phyloP scores from a whole-genome alignment of 2,797 vertebrate genomes.

The Smutsia temminckii region DNA sequence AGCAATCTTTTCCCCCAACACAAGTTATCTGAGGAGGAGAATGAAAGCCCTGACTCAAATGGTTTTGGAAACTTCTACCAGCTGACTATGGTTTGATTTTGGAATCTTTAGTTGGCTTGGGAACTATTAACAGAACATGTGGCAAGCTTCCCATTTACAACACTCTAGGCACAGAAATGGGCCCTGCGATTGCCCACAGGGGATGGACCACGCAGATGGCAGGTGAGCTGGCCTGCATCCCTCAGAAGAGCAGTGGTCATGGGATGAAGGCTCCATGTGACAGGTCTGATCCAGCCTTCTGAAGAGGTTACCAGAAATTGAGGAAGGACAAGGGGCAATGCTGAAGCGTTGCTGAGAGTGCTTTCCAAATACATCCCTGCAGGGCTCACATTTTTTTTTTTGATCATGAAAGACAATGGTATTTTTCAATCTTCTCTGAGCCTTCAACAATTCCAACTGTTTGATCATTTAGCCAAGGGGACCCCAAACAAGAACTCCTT shows the following conservation, averaged over 20 bases:
- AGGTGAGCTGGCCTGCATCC: slow-evolving; percentile 59
- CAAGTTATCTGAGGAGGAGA: slow-evolving; percentile 39
- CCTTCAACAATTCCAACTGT: neutral
- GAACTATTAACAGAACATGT: slow-evolving; percentile 51
- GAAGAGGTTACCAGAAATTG: slow-evolving; percentile 34
- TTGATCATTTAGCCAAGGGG: slow-evolving; percentile 36
- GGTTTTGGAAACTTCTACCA: slow-evolving; percentile 49
- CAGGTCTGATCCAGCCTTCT: slow-evolving; percentile 30
- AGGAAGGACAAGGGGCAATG: neutral
- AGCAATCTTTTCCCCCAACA: slow-evolving; percentile 33
- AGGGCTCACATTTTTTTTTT: neutral
- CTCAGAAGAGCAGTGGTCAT: slow-evolving; percentile 14
- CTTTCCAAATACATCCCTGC: slow-evolving; percentile 23
- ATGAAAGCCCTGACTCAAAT: neutral
- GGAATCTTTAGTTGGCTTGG: slow-evolving; percentile 64
- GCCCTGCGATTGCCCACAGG: neutral
- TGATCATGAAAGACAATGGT: neutral
- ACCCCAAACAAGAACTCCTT: slow-evolving; percentile 31
- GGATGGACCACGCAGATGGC: slow-evolving; percentile 60
- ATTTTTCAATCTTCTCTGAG: neutral
- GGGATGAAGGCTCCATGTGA: neutral
- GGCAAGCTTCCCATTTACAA: slow-evolving; percentile 52
- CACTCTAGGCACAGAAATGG: slow-evolving; percentile 11
- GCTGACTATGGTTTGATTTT: slow-evolving; percentile 27
- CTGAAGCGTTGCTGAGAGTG: neutral